Percentiles rank a stretch among this genome's conserved stretches.
Evolutionary conservation across 2,797 vertebrate genomes (phyloP).

Genomic region (Triplophysa bombifrons): DNA sequence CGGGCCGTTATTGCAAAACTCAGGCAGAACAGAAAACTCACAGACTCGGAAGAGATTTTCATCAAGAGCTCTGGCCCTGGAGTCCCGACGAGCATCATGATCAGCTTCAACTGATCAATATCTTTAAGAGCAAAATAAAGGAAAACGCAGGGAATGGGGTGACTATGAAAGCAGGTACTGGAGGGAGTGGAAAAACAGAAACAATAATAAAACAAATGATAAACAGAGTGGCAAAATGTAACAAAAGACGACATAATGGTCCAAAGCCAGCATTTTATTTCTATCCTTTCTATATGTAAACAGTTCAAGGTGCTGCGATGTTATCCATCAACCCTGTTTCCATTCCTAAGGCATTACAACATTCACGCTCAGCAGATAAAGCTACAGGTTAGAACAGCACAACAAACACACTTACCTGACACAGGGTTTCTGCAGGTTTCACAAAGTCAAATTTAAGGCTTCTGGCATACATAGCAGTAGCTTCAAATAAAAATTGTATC

Average conservation of each 20-base stretch:
- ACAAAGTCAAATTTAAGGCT: too few relatives aligned
- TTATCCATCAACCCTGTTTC: background rate
- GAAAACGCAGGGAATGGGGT: slow-evolving; percentile 80
- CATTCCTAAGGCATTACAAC: background rate
- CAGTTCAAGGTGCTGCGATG: background rate
- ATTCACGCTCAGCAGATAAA: background rate
- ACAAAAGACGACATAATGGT: slow-evolving; percentile 2
- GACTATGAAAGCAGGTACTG: slow-evolving; percentile 41
- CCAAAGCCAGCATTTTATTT: background rate
- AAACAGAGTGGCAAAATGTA: slow-evolving; percentile 26
- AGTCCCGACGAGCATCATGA: slow-evolving; percentile 95
- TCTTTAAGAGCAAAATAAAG: slow-evolving; percentile 94
- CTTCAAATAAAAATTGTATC: too few relatives aligned
- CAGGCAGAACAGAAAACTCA: slow-evolving; percentile 78
- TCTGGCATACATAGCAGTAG: too few relatives aligned
- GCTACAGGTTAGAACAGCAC: background rate
- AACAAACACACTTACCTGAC: slow-evolving; percentile 10
- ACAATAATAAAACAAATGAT: background rate
- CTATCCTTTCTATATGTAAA: background rate
- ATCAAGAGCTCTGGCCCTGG: slow-evolving; percentile 94
- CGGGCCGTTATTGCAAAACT: slow-evolving; percentile 28
- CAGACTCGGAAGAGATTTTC: slow-evolving; percentile 98
- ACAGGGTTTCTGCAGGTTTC: too few relatives aligned
- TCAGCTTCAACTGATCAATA: slow-evolving; percentile 99
- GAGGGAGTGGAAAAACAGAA: background rate